A percentile compares a stretch with the other conserved stretches of the same genome.
These are phyloP conservation scores for Nothura maculosa DNA, from an alignment of 2,797 vertebrate genomes.

Conservation along the genomic window DNA sequence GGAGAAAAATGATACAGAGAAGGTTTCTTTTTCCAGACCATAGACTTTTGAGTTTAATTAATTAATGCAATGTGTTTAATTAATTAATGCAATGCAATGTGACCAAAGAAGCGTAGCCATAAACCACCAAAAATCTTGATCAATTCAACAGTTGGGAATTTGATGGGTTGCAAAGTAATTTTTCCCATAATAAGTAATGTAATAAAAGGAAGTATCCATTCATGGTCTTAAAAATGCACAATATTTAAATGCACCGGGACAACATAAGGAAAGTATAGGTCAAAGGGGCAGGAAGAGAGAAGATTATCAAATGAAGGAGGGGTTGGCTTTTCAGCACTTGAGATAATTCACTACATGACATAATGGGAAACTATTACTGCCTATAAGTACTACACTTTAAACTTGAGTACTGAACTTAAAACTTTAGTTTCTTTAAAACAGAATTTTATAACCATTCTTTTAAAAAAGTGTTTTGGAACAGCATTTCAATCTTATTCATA, in stretches of 20 bases:
- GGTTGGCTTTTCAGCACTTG: neutral
- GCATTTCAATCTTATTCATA: neutral
- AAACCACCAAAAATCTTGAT: neutral
- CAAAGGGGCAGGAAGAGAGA: neutral
- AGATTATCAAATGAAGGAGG: neutral
- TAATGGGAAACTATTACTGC: neutral
- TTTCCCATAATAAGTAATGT: neutral
- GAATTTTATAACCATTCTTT: neutral
- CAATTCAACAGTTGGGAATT: neutral
- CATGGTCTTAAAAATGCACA: neutral
- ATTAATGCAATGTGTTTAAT: no score
- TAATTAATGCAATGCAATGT: no score
- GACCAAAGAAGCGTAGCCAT: neutral
- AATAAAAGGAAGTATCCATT: neutral
- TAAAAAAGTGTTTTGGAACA: neutral
- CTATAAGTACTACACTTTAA: neutral
- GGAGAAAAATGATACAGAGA: neutral
- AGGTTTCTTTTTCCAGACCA: neutral
- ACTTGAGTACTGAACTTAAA: neutral
- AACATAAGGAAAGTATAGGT: neutral
- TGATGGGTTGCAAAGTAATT: neutral
- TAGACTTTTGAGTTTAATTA: neutral
- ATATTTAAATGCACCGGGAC: neutral
- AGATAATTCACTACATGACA: neutral
- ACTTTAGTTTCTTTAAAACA: neutral